Base-by-base conservation (phyloP, 1,140 invertebrate genomes). In the Neodiprion lecontei region DNA sequence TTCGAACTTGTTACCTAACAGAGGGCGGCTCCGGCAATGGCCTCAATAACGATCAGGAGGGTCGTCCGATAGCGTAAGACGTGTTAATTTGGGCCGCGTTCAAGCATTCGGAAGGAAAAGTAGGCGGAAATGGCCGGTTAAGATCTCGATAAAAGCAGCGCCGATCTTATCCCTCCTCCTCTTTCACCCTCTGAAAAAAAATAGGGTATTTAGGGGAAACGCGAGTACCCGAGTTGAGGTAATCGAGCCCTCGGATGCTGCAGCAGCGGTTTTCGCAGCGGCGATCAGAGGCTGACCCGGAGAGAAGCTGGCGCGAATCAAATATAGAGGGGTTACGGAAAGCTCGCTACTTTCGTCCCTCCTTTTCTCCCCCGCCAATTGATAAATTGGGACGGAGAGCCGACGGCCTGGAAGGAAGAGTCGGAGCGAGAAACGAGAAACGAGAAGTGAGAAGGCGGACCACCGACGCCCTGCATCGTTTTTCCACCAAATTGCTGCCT, bases 401-500 rank as follows among this genome's bases (percentile, higher is more conserved):
- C 53, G 3, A 17, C 53, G 53, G n/a, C 53, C 11, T 61, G 53
- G 53, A 61, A 7, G 53, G 53, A 17, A 61, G n/a, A 61, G 11
- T 9, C 11, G 11, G 53, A 17, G n/a, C 11, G 53, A 17, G 53
- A 61, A 61, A 9, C n/a, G 53, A 61, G 53, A 17, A 17, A 53
- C 5, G 53, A 61, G 53, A 61, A 61, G 53, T 61, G 53, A 61
- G 11, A 9, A 61, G 53, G 53, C 53, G 53, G 53, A 40, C 53
- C 7, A 14, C 53, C 53, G 11, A 61, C 53, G 3, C 8, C 53
- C 53, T 8, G 53, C 53, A 61, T 61, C 53, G 53, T 61, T 61
- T 61, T 61, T 61, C 53, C 53, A 9, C 53, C 53, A 61, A 61
- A 61, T 61, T 61, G 53, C 53, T 61, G 53, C 53, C n/a, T 61